These are phyloP conservation scores for Poecilus cupreus DNA, from an alignment of 2,888 invertebrate species.

Conservation along the genomic window DNA sequence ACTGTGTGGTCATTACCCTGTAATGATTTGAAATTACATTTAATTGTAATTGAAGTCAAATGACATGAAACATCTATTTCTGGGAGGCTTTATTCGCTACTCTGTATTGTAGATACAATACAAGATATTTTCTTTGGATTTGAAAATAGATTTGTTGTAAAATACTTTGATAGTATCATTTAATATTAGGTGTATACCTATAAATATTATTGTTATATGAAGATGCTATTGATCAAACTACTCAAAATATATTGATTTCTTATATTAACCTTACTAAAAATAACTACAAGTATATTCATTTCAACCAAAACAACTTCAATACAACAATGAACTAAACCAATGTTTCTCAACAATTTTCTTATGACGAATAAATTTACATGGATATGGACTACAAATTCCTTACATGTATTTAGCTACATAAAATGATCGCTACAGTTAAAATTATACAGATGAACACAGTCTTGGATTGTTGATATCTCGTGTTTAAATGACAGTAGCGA, in stretches of 20 bases:
- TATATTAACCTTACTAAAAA: conserved; percentile 19
- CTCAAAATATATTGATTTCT: conserved; percentile 20
- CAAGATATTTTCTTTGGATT: neutral
- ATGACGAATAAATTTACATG: too few relatives aligned
- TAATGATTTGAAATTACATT: conserved; percentile 16
- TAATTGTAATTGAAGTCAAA: conserved; percentile 27
- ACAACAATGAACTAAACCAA: too few relatives aligned
- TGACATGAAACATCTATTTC: neutral
- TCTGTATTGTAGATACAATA: neutral
- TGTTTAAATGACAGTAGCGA: too few relatives aligned
- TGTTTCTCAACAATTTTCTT: too few relatives aligned
- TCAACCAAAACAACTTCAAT: too few relatives aligned
- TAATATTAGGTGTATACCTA: neutral
- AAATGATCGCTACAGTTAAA: too few relatives aligned
- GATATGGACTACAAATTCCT: too few relatives aligned
- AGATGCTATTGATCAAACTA: conserved; percentile 29
- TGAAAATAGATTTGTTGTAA: neutral
- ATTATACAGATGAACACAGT: too few relatives aligned
- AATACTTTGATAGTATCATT: neutral
- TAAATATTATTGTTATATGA: neutral
- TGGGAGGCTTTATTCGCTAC: neutral
- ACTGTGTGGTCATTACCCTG: neutral
- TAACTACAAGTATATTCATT: conserved; percentile 21
- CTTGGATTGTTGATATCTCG: too few relatives aligned
- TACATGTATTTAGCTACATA: too few relatives aligned